Evolutionary conservation across 2,888 invertebrate genomes (phyloP).

Genomic region (Luperina testacea): DNA sequence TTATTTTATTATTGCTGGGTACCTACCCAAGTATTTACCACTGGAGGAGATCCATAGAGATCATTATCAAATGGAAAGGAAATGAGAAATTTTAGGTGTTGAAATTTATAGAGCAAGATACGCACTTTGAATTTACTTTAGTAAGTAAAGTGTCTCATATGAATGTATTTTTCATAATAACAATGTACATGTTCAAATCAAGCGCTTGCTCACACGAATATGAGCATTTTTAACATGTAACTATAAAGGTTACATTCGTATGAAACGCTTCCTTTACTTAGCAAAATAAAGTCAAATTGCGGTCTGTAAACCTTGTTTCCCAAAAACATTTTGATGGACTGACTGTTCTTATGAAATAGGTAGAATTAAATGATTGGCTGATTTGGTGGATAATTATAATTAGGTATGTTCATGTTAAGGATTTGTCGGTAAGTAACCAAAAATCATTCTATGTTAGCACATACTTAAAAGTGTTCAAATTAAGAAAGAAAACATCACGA

Average conservation of each 20-base stretch:
- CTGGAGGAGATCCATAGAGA: too few relatives aligned
- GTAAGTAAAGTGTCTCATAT: background rate
- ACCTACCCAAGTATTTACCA: too few relatives aligned
- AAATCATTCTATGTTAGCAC: background rate
- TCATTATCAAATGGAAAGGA: background rate
- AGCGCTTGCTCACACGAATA: background rate
- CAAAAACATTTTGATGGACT: background rate
- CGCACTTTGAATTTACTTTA: background rate
- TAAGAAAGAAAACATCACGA: constrained; percentile 34
- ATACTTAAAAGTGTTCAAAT: background rate
- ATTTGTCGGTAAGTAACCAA: background rate
- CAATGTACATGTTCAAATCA: background rate
- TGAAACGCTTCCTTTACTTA: background rate
- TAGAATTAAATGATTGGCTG: background rate
- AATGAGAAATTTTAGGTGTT: background rate
- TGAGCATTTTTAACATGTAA: background rate
- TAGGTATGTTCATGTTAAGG: background rate
- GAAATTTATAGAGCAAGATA: background rate
- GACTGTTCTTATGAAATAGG: background rate
- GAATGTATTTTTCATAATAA: background rate
- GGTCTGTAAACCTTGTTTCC: background rate
- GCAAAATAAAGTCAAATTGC: background rate
- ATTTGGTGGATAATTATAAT: background rate
- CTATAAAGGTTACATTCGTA: background rate
- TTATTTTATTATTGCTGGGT: background rate